Evolutionary conservation across 1,140 invertebrate genomes (phyloP), one percentile per base, ranked within the genome.

Genomic region (Bombus turneri): DNA sequence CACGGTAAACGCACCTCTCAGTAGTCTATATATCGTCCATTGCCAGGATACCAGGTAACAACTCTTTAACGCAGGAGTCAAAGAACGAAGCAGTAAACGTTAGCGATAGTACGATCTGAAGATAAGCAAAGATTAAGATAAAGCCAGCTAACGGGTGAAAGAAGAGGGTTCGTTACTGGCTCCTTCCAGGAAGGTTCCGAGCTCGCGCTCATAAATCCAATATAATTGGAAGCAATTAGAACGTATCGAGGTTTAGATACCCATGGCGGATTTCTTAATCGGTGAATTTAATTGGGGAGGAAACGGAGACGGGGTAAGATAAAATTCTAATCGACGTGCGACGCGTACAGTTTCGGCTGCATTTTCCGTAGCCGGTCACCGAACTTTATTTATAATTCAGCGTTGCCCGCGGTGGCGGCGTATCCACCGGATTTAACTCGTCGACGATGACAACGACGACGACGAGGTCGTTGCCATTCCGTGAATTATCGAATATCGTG

Each of bases 381-480:
- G 85, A 90, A 90, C 86, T 81, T 90, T 71, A 88, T 87, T 59
- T 83, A 88, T 91, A 88, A 90, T 90, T 90, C 73, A 68, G 18
- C 73, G 43, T 34, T 34, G 69, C 18, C n/a, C 72, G 4, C 25
- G 41, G 9, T 39, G 39, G 22, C 64, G 25, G 31, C 13, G n/a
- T 76, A 64, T 81, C 41, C 47, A 75, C 15, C 66, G n/a, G 57
- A 85, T 85, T 87, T 87, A 87, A 64, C 68, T 85, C 68, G 69
- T 68, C 39, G 25, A 71, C 39, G 28, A 31, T 31, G 77, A 43
- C 62, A 43, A 53, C 28, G 39, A 71, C 79, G 64, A 69, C 72
- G 76, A 41, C 59, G 39, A 69, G 71, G 71, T 68, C 39, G 66
- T 62, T 78, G 73, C 43, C 57, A 59, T 57, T 64, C 6, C 53